Conservation (phyloP, 2,888 invertebrate species). For the Bombylius discolor region DNA sequence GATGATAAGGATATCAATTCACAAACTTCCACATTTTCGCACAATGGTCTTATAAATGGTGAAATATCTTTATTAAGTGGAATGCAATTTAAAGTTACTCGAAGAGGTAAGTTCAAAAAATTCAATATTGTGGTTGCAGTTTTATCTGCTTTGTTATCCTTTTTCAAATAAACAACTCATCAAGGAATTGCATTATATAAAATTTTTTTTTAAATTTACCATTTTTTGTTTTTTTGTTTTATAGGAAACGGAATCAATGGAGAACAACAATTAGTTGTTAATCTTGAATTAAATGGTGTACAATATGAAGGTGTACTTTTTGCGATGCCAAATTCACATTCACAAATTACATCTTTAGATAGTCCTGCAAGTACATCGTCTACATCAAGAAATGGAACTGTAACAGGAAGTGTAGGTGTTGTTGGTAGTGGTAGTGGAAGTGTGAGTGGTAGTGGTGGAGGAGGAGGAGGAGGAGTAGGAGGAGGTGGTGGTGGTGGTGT, state of each 20-base stretch:
- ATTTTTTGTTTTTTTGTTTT: slow-evolving; percentile 20
- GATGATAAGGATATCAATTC: slow-evolving; percentile 20
- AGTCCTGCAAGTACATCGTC: not conserved
- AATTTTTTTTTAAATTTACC: too few species aligned
- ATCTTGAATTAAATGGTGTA: slow-evolving; percentile 91
- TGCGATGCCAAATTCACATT: slow-evolving; percentile 35
- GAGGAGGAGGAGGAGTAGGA: not conserved
- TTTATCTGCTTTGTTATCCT: too few species aligned
- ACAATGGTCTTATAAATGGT: slow-evolving; percentile 13
- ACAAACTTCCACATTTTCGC: slow-evolving; percentile 3
- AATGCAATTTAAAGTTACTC: slow-evolving; percentile 66
- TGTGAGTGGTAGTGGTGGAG: not conserved
- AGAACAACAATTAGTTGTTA: slow-evolving; percentile 81
- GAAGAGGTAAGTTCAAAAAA: slow-evolving; percentile 50
- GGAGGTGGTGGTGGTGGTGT: not conserved
- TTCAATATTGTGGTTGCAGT: too few species aligned
- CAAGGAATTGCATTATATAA: too few species aligned
- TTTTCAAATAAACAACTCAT: too few species aligned
- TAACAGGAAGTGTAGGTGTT: not conserved
- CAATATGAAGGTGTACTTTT: slow-evolving; percentile 92
- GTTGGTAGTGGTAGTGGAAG: not conserved
- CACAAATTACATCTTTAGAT: not conserved
- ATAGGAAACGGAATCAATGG: slow-evolving; percentile 70
- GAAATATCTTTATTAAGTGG: slow-evolving; percentile 23
- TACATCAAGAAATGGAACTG: not conserved